phyloP scores from a whole-genome alignment of 2,797 vertebrate genomes.

The Takifugu rubripes region DNA sequence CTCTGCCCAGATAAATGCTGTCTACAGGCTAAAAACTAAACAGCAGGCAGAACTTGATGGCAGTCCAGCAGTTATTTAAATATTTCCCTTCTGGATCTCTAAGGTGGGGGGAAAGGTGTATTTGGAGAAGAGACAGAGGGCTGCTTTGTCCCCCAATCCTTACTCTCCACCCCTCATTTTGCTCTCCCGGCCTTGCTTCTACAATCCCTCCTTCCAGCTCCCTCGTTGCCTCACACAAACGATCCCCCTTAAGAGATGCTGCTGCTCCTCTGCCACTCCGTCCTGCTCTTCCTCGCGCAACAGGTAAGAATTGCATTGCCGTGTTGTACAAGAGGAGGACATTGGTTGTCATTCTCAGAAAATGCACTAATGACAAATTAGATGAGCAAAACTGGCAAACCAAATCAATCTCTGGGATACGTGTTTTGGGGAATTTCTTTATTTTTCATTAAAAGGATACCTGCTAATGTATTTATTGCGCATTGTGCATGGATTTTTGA shows the following conservation, averaged over 20 bases:
- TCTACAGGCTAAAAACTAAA: conserved; percentile 47
- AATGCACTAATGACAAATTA: no score
- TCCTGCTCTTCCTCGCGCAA: conserved; percentile 78
- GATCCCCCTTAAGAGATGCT: conserved; percentile 76
- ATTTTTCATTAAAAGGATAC: neutral
- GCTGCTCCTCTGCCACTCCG: conserved; percentile 69
- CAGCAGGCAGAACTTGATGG: conserved; percentile 43
- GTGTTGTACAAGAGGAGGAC: neutral
- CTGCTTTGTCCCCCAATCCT: conserved; percentile 80
- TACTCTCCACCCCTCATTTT: conserved; percentile 36
- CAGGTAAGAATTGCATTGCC: conserved; percentile 78
- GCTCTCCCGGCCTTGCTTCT: conserved; percentile 21
- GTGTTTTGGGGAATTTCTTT: neutral
- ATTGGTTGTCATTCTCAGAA: neutral
- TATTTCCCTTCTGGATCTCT: conserved; percentile 80
- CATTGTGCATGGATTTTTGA: no score
- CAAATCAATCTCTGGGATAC: no score
- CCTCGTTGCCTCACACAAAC: conserved; percentile 45
- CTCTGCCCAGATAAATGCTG: conserved; percentile 23
- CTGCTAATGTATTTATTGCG: no score
- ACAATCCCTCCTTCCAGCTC: conserved; percentile 42
- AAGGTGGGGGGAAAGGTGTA: conserved; percentile 73
- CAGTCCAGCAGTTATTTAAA: conserved; percentile 66
- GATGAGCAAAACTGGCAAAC: no score
- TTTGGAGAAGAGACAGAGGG: conserved; percentile 85